Evolutionary conservation across 2,888 invertebrate species (phyloP), one percentile per base, ranked within the genome.

Genomic region (Drosophila cracens): DNA sequence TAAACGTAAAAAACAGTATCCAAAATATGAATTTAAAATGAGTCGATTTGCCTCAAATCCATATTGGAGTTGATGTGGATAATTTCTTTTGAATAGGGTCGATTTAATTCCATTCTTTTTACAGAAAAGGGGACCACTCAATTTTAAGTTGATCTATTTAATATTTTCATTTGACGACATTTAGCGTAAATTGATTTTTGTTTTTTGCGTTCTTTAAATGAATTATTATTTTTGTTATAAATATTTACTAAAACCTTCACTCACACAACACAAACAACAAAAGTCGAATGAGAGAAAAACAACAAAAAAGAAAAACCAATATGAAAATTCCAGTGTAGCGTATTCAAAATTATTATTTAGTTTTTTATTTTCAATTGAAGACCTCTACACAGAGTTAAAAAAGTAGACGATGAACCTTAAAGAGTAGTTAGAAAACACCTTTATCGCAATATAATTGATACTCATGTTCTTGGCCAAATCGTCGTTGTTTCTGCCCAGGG

Each of bases 401-500:
- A 16, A 51, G 21, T 31, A 53, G n/a, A 46, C 48, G 16, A 51
- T 59, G 52, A 68, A 60, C 40, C 54, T 58, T 64, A 61, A 16
- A 46, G 36, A 31, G 31, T 62, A 59, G 67, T 68, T 34, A 56
- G 56, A 31, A 63, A 76, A 76, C 84, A 63, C 83, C 90, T 92
- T 92, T 91, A 90, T 90, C 90, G 56, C 13, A 25, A 53, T 13
- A 25, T 8, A 57, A 78, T 80, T 83, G 58, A 54, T 58, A 63
- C 67, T 81, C 92, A 91, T 89, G 92, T 90, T 91, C 92, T 92
- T 90, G 90, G 92, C 91, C 91, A 80, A 79, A 79, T 79, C 88
- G 91, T 92, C 92, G 92, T 92, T 92, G 87, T 80, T 83, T 90
- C 92, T 92, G 92, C 92, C 92, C 92, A 92, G 92, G 91, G 90